Evolutionary conservation across 1,140 invertebrate genomes (phyloP), one percentile per base, ranked within the genome.

Genomic region (Ostrea edulis): DNA sequence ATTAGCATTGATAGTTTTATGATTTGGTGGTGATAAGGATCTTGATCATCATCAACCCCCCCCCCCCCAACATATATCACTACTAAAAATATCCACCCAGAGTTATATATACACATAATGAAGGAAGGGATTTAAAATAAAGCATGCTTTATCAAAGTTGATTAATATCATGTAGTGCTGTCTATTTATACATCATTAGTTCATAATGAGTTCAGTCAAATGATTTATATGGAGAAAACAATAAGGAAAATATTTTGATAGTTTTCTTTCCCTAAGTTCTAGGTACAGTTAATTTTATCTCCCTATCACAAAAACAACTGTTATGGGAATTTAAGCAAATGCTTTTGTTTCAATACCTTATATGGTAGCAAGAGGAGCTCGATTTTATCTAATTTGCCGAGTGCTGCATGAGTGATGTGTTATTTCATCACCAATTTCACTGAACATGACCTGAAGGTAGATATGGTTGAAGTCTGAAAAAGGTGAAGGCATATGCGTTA

Each of bases 271-370:
- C 35, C 35, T 44, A 44, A 2, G 35, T 44, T 58, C 4, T 17
- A 58, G 55, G 4, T 58, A 58, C 12, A 58, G 4, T 17, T 17
- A 8, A 55, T 55, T 9, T 17, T 55, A 8, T 55, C 65, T 11
- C 3, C 9, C 8, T 55, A 55, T 55, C 9, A 22, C 8, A 22
- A 68, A 68, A 25, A 62, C 58, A 62, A 62, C 12, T 44, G 35
- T 68, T 25, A n/a, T 68, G 65, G 65, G 25, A 71, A 71, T 29
- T 71, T 25, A 71, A 25, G 22, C 68, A 71, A 71, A 71, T 71
- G 11, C 68, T 29, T 35, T 77, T 29, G 22, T 22, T 77, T 77
- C 12, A 11, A 14, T 77, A 77, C 68, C 68, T 77, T 77, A 44
- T 77, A 77, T 77, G 68, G 68, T 77, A 11, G 25, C 14, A 17